Evolutionary conservation across 2,888 invertebrate species (phyloP), one percentile per base, ranked within the genome.

Genomic region (Caenorhabditis afra): DNA sequence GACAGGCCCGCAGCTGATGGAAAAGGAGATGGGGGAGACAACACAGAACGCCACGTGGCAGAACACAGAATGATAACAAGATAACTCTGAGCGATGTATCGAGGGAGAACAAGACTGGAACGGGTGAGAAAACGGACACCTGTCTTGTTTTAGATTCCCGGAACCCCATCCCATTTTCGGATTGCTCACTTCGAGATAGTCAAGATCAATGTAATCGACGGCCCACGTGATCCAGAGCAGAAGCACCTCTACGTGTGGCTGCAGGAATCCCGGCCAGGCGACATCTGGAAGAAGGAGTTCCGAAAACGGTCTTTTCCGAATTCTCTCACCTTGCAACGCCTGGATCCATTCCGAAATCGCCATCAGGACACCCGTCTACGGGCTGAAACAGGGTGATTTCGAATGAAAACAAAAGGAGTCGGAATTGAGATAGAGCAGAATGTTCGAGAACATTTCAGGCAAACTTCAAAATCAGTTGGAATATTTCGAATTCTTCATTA

Each of bases 131-230:
- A n/a, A n/a, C n/a, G n/a, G n/a, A n/a, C n/a, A n/a, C n/a, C n/a
- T n/a, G n/a, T n/a, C n/a, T n/a, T n/a, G n/a, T n/a, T n/a, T n/a
- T n/a, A n/a, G n/a, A n/a, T n/a, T n/a, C n/a, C n/a, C n/a, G n/a
- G n/a, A n/a, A n/a, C n/a, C n/a, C n/a, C n/a, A n/a, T n/a, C n/a
- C n/a, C n/a, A n/a, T n/a, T n/a, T n/a, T n/a, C n/a, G n/a, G n/a
- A n/a, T 65, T 45, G 35, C 41, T 62, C 18, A 89, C 89, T 83
- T 89, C 89, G 14, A 89, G 59, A 75, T 89, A 89, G 35, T 89
- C 87, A 35, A 88, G 59, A 66, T 89, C 88, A 61, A 88, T 87
- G 80, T 89, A 87, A 57, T 88, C 88, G 57, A 89, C 84, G 0
- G 84, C 82, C 81, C 86, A 86, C 8, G 86, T 85, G 58, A 86